Conservation (phyloP, 1,140 invertebrate genomes). For the Oreohelix idahoensis region DNA sequence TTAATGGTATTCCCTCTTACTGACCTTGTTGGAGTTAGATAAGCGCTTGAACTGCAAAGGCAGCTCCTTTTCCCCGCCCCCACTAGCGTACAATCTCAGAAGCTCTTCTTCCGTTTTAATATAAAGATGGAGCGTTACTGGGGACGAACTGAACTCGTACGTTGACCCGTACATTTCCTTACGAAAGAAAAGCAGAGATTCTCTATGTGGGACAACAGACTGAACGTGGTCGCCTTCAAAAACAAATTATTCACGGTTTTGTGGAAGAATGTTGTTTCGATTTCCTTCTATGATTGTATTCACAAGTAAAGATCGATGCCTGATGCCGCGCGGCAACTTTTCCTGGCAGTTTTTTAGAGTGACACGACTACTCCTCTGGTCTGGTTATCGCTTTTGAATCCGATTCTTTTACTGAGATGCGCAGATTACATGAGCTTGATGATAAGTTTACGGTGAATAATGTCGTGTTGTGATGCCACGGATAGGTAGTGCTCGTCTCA, state of each 20-base stretch:
- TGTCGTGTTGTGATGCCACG: background rate
- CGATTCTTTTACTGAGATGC: background rate
- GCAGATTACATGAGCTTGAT: background rate
- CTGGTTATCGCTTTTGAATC: background rate
- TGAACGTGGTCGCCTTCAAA: background rate
- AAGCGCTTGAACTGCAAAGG: background rate
- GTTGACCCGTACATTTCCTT: background rate
- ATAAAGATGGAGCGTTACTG: background rate
- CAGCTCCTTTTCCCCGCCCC: background rate
- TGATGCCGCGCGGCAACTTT: too few species aligned
- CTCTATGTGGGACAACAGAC: background rate
- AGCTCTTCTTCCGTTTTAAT: background rate
- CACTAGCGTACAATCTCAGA: background rate
- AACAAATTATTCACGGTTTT: background rate
- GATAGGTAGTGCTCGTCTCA: background rate
- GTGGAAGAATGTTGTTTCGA: background rate
- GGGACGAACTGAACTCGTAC: background rate
- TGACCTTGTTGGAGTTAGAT: background rate
- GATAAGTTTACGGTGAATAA: background rate
- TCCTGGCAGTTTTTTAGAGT: background rate
- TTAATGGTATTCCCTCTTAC: background rate
- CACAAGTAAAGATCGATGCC: background rate
- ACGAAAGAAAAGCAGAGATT: conserved; percentile 16
- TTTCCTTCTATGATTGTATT: background rate
- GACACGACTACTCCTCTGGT: background rate